These are phyloP conservation scores for Oenanthe oenanthe DNA, from an alignment of 2,113 vertebrate species.

Conservation along the genomic window DNA sequence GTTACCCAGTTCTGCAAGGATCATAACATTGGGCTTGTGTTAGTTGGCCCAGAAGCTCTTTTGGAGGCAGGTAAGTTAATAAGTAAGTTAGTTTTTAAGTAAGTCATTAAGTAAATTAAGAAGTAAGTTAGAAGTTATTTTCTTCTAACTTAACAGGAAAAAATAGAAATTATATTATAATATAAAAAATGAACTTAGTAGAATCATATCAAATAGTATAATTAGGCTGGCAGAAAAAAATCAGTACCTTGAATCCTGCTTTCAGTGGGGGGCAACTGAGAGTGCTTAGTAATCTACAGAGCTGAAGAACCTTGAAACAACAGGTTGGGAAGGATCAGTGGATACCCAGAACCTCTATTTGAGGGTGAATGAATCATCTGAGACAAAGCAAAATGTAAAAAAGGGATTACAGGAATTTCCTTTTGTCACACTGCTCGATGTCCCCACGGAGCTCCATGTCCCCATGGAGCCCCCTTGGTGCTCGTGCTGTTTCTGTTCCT, in stretches of 20 bases:
- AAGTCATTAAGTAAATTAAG: too few species aligned
- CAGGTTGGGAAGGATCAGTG: neutral
- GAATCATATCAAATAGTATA: neutral
- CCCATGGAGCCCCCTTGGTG: neutral
- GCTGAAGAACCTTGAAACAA: neutral
- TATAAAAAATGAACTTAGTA: neutral
- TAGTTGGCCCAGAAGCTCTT: constrained; percentile 85
- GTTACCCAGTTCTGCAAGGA: constrained; percentile 87
- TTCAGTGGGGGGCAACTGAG: neutral
- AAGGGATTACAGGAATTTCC: neutral
- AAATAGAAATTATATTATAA: neutral
- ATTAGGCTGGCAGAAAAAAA: neutral
- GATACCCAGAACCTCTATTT: neutral
- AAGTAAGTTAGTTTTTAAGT: too few species aligned
- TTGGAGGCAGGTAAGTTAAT: constrained; percentile 78
- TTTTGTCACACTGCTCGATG: neutral
- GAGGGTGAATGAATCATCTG: neutral
- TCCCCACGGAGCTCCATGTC: too few species aligned
- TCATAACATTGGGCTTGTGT: constrained; percentile 83
- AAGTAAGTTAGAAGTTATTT: too few species aligned
- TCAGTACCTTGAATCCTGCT: neutral
- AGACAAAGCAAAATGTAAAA: neutral
- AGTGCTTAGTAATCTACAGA: neutral
- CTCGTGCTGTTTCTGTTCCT: neutral
- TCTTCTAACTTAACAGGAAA: neutral